Evolutionary conservation across 2,888 invertebrate species (phyloP).

Genomic region (Branchipolynoe longqiensis): DNA sequence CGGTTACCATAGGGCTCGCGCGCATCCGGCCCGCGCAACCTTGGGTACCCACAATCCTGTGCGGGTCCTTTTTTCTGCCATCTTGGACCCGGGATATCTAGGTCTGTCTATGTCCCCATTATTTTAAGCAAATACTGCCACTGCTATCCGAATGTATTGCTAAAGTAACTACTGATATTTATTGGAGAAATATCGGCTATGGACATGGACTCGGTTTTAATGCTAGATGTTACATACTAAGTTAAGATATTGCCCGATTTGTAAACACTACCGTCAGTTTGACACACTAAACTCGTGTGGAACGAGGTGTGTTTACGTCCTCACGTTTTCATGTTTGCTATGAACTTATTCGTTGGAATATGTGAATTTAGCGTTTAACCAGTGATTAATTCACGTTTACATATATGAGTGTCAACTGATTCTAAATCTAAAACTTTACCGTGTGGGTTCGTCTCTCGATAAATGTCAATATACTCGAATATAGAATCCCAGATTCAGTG

Average conservation of each 20-base stretch:
- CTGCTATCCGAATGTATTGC: not conserved
- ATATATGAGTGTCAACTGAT: too few species aligned
- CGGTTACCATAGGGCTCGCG: constrained; percentile 17
- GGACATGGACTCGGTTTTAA: not conserved
- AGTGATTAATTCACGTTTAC: too few species aligned
- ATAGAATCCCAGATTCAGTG: too few species aligned
- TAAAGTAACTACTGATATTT: not conserved
- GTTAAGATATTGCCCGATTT: not conserved
- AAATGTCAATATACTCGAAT: too few species aligned
- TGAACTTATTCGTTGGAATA: too few species aligned
- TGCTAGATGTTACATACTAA: not conserved
- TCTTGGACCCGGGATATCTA: constrained; percentile 21
- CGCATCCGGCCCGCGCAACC: constrained; percentile 3
- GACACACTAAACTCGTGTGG: constrained; percentile 1
- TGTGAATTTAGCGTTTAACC: too few species aligned
- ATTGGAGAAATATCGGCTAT: not conserved
- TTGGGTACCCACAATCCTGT: constrained; percentile 33
- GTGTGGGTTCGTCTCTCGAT: too few species aligned
- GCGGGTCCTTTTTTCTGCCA: constrained; percentile 57
- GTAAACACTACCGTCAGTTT: not conserved
- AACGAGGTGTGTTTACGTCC: constrained; percentile 32
- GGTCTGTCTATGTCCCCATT: constrained; percentile 1
- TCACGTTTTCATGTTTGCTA: not conserved
- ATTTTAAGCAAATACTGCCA: not conserved
- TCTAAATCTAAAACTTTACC: too few species aligned